Conservation (phyloP, 2,888 invertebrate species). For the Drosophila subquinaria region DNA sequence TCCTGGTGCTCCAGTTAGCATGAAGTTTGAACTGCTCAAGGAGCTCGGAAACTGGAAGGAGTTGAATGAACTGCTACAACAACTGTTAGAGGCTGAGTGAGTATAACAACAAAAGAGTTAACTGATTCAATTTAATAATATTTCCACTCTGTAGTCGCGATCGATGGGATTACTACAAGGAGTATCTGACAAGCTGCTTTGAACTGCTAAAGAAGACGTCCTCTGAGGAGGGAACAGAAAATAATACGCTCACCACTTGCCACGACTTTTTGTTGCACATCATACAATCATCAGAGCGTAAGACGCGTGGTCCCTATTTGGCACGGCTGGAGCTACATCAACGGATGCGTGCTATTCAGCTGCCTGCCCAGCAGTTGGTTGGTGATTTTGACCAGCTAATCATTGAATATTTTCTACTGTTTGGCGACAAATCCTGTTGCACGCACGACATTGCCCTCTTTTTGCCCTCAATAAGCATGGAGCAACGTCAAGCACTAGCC, state of each 20-base stretch:
- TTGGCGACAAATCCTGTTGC: constrained; percentile 95
- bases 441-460: constrained; percentile 93
- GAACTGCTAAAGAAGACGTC: constrained; percentile 86
- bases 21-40: constrained; percentile 91
- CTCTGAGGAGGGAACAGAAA: constrained; percentile 24
- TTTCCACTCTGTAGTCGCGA: constrained; percentile 86
- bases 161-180: constrained; percentile 90
- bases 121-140: neutral
- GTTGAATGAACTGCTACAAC: constrained; percentile 91
- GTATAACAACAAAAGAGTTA: constrained; percentile 40
- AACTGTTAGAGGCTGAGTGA: constrained; percentile 91
- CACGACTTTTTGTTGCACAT: constrained; percentile 85
- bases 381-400: constrained; percentile 90
- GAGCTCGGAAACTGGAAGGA: constrained; percentile 91
- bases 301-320: constrained; percentile 92
- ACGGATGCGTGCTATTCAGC: constrained; percentile 87
- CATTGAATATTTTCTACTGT: constrained; percentile 91
- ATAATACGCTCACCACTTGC: constrained; percentile 74
- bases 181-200: constrained; percentile 90
- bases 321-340: constrained; percentile 92
- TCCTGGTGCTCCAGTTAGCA: constrained; percentile 89
- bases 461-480: constrained; percentile 87
- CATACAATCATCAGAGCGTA: constrained; percentile 86
- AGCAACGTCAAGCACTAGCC: constrained; percentile 88
- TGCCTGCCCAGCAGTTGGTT: constrained; percentile 87